A percentile compares a stretch with the other conserved stretches of the same genome.
Evolutionary conservation across 1,140 invertebrate genomes (phyloP).

Genomic region (Drosophila micromelanica): DNA sequence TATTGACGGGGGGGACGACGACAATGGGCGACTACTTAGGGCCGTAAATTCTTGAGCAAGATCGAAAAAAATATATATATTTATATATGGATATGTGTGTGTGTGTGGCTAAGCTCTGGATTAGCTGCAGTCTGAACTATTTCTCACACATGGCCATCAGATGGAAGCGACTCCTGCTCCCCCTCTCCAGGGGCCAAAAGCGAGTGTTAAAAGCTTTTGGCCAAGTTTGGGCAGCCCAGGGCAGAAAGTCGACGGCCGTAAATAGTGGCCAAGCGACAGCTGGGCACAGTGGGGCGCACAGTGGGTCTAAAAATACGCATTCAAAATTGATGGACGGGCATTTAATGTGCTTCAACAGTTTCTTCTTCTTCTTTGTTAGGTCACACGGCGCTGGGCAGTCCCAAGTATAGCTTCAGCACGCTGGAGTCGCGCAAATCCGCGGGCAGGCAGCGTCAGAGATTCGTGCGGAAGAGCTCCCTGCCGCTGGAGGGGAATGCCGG

Average conservation of each 20-base stretch:
- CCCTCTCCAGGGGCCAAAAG: too few relatives aligned
- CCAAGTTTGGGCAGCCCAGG: conserved; percentile 38
- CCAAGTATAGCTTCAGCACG: conserved; percentile 84
- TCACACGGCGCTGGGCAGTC: conserved; percentile 78
- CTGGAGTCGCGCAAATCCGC: conserved; percentile 80
- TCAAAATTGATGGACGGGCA: neutral
- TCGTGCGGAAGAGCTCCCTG: conserved; percentile 80
- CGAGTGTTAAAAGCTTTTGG: conserved; percentile 47
- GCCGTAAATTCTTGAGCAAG: conserved; percentile 35
- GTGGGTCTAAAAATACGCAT: conserved; percentile 32
- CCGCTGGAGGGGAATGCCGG: conserved; percentile 60
- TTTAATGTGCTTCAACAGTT: conserved; percentile 18
- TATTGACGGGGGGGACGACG: neutral
- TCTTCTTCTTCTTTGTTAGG: conserved; percentile 44
- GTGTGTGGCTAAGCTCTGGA: conserved; percentile 30
- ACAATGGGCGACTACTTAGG: conserved; percentile 26
- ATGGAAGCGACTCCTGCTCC: too few relatives aligned
- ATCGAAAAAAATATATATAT: neutral
- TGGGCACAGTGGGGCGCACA: conserved; percentile 38
- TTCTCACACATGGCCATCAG: conserved; percentile 49
- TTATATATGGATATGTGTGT: neutral
- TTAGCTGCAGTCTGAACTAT: conserved; percentile 36
- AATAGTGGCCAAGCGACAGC: conserved; percentile 35
- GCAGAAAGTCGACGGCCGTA: conserved; percentile 17
- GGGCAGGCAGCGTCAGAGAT: conserved; percentile 72